Evolutionary conservation across 1,140 invertebrate species (phyloP).

Genomic region (Drosophila kohkoa): DNA sequence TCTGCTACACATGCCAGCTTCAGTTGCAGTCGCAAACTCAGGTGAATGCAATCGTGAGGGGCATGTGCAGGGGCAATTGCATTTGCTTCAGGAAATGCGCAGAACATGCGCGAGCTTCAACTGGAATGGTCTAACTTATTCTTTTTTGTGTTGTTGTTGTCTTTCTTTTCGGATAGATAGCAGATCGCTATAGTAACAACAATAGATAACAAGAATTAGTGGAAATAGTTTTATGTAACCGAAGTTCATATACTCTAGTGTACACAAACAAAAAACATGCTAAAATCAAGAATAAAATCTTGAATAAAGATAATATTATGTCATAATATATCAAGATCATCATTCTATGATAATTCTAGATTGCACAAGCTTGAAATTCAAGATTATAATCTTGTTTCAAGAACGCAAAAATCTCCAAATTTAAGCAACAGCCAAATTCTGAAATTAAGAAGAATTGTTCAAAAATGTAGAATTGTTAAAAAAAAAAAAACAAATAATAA

Average conservation of each 20-base stretch:
- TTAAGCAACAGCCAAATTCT: no score
- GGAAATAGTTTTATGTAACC: not conserved
- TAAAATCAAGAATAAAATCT: no score
- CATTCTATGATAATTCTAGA: no score
- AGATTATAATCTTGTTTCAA: no score
- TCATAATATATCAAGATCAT: no score
- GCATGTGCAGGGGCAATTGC: slow-evolving; percentile 27
- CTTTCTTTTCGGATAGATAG: slow-evolving; percentile 67
- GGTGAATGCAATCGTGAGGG: slow-evolving; percentile 29
- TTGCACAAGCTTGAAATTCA: no score
- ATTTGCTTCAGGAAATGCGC: slow-evolving; percentile 75
- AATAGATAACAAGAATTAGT: slow-evolving; percentile 76
- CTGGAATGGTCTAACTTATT: slow-evolving; percentile 57
- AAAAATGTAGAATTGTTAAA: no score
- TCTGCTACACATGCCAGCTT: slow-evolving; percentile 73
- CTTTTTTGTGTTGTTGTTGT: slow-evolving; percentile 14
- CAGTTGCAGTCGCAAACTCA: slow-evolving; percentile 24
- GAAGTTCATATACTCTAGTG: slow-evolving; percentile 31
- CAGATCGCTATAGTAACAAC: slow-evolving; percentile 75
- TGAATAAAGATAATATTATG: no score
- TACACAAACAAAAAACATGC: no score
- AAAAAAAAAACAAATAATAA: no score
- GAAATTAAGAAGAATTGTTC: no score
- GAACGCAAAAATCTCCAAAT: no score
- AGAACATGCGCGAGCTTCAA: slow-evolving; percentile 65